Base-by-base conservation (phyloP, 2,888 invertebrate genomes). In the Epsilonema sp. region DNA sequence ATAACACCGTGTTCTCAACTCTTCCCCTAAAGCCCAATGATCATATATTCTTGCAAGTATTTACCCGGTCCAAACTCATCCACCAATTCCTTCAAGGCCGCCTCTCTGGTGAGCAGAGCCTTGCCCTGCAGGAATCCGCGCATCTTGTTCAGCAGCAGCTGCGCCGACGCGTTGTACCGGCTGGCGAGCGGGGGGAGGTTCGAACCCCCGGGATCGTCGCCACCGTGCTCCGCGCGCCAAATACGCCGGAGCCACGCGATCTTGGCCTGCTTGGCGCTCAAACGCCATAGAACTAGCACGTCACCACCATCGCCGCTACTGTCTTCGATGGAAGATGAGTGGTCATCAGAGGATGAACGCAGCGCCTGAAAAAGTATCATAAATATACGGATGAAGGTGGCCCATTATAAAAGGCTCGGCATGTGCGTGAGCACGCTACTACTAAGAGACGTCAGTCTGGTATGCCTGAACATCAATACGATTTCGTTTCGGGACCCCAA, bases 201-300 rank as follows among this genome's bases (percentile, higher is more conserved):
- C n/a, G n/a, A n/a, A n/a, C n/a, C n/a, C n/a, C n/a, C n/a, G 37
- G 53, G 48, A 5, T 44, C 47, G 21, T 51, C 50, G 13, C 52
- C 38, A 13, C 53, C 54, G 8, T 52, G 49, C n/a, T n/a, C n/a
- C n/a, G n/a, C n/a, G n/a, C n/a, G n/a, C 58, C 58, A 59, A 13
- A 51, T 49, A 16, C 51, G 47, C 22, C 55, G 53, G 8, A 62
- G 48, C 59, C 59, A 62, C 5, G 48, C 49, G 49, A 55, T 59
- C 40, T 54, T 53, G 2, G 55, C 59, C 45, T 56, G 56, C 21
- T 52, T 54, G 44, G 55, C 51, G 42, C 60, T 60, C 21, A 53
- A 23, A 31, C 62, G 54, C 60, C 61, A 60, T 26, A 62, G 42
- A 20, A 62, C 54, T 44, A 62, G 42, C 4, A 62, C 38, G 49